A percentile compares a stretch with the other conserved stretches of the same genome.
These are phyloP conservation scores for Nerophis ophidion DNA, from an alignment of 2,113 vertebrate species.

Conservation along the genomic window DNA sequence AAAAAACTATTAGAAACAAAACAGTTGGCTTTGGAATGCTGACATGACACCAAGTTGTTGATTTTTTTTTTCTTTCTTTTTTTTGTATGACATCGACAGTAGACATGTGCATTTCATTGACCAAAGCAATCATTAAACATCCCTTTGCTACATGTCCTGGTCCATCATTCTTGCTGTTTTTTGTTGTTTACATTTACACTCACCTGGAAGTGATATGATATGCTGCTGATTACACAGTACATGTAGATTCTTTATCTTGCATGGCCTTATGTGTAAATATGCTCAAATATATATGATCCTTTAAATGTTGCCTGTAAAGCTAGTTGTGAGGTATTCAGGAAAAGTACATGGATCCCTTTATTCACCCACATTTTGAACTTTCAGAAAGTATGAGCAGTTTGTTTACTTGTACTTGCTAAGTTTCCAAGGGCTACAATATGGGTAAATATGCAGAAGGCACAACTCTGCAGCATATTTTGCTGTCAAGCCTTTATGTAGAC, in stretches of 20 bases:
- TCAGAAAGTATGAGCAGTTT: slow-evolving; percentile 58
- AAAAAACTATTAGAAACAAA: slow-evolving; percentile 10
- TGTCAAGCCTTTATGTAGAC: slow-evolving; percentile 38
- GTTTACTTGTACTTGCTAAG: slow-evolving; percentile 62
- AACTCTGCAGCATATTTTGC: slow-evolving; percentile 31
- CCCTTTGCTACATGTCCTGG: slow-evolving; percentile 69
- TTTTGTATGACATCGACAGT: slow-evolving; percentile 62
- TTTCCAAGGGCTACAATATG: slow-evolving; percentile 67
- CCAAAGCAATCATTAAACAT: slow-evolving; percentile 73
- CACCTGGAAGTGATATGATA: slow-evolving; percentile 55
- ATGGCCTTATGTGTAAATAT: slow-evolving; percentile 54
- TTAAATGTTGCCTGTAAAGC: slow-evolving; percentile 38
- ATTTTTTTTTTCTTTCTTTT: slow-evolving; percentile 58
- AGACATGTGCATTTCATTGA: slow-evolving; percentile 70
- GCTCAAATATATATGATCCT: slow-evolving; percentile 48
- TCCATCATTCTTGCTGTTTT: slow-evolving; percentile 69
- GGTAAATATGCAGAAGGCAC: slow-evolving; percentile 32
- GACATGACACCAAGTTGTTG: slow-evolving; percentile 41
- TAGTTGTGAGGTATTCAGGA: slow-evolving; percentile 48
- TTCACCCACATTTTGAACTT: slow-evolving; percentile 42
- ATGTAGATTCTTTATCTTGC: slow-evolving; percentile 44
- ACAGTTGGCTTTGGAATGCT: slow-evolving; percentile 53
- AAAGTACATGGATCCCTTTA: slow-evolving; percentile 58
- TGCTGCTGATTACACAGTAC: slow-evolving; percentile 49
- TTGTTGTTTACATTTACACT: slow-evolving; percentile 20